These are phyloP conservation scores for Myotis planiceps DNA, from an alignment of 2,797 vertebrate genomes.

Conservation along the genomic window DNA sequence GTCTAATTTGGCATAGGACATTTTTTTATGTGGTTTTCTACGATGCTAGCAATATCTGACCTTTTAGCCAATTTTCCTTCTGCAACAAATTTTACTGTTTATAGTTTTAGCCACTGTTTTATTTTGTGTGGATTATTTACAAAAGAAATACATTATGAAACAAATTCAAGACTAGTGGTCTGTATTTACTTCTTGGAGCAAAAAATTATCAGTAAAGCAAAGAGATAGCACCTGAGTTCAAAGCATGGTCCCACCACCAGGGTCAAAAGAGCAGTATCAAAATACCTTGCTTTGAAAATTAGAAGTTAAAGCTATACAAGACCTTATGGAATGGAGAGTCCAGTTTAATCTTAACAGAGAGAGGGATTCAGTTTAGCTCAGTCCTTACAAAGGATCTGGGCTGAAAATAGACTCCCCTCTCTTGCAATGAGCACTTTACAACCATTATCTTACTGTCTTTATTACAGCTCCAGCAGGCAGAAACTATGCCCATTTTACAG, in stretches of 20 bases:
- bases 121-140: slow-evolving; percentile 27
- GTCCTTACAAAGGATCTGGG: not conserved
- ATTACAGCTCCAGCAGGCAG: not conserved
- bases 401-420: not conserved
- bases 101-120: not conserved
- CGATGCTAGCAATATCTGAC: slow-evolving; percentile 20
- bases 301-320: not conserved
- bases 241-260: not conserved
- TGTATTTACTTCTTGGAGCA: slow-evolving; percentile 24
- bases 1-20: not conserved
- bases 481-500: not conserved
- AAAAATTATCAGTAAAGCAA: slow-evolving; percentile 10
- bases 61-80: slow-evolving; percentile 25
- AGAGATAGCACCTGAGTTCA: not conserved
- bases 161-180: not conserved
- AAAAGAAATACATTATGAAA: not conserved
- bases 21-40: not conserved
- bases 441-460: not conserved
- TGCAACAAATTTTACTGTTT: not conserved
- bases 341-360: not conserved
- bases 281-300: not conserved
- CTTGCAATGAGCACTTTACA: not conserved
- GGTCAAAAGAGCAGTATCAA: not conserved
- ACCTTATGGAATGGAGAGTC: not conserved
- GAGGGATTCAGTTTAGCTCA: not conserved